Evolutionary conservation across 2,888 invertebrate species (phyloP).

Genomic region (Aleiodes testaceus): DNA sequence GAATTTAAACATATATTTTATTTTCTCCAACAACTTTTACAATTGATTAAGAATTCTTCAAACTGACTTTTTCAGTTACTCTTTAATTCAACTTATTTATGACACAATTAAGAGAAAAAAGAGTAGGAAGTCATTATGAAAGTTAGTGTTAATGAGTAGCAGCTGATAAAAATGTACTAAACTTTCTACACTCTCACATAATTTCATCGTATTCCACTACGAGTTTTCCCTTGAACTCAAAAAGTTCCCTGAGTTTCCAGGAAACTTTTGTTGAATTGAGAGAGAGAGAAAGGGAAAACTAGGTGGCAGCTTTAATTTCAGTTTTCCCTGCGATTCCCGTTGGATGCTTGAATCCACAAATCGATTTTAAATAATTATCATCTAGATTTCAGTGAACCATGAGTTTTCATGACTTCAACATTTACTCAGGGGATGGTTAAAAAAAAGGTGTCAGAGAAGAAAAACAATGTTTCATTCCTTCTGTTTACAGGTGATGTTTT

Average conservation of each 20-base stretch:
- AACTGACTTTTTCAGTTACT: background rate
- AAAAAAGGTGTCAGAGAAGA: background rate
- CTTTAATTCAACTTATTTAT: background rate
- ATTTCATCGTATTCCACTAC: conserved; percentile 7
- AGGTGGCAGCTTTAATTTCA: background rate
- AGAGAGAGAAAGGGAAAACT: conserved; percentile 5
- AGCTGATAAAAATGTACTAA: background rate
- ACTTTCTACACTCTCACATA: background rate
- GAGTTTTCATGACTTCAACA: background rate
- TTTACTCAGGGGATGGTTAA: background rate
- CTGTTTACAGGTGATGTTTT: background rate
- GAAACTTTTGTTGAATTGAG: background rate
- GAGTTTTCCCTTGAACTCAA: background rate
- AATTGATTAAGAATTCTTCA: background rate
- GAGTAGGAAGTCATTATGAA: conserved; percentile 12
- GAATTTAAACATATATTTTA: too few relatives aligned
- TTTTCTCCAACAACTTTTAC: too few relatives aligned
- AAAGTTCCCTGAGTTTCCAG: background rate
- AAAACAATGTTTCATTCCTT: background rate
- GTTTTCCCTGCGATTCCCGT: background rate
- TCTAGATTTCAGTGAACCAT: background rate
- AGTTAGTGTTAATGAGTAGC: conserved; percentile 22
- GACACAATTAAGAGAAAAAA: background rate
- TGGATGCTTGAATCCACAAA: background rate
- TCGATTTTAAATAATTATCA: conserved; percentile 18